phyloP scores from a whole-genome alignment of 2,888 invertebrate genomes.

The Antitype chi region DNA sequence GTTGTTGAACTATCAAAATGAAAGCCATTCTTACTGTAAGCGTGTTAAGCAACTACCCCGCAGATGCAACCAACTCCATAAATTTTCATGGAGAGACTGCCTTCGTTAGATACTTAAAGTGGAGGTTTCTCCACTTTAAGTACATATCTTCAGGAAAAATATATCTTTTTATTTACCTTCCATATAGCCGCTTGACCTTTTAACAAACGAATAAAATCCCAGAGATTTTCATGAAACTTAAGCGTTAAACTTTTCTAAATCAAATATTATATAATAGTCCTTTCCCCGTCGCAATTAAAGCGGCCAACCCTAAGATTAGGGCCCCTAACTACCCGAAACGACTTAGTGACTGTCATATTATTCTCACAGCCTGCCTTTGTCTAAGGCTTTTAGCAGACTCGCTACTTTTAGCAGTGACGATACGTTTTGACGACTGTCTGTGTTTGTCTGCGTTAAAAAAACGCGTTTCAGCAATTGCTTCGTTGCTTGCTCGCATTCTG shows the following conservation, averaged over 20 bases:
- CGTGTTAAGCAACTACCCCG: too few relatives aligned
- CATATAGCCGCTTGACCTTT: not conserved
- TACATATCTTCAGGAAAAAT: not conserved
- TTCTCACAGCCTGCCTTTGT: slow-evolving; percentile 22
- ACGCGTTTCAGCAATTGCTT: not conserved
- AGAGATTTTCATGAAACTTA: not conserved
- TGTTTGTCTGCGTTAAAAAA: not conserved
- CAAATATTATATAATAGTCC: slow-evolving; percentile 9
- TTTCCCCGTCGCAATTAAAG: slow-evolving; percentile 10
- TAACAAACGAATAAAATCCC: not conserved
- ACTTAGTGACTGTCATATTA: slow-evolving; percentile 19
- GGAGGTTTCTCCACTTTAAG: not conserved
- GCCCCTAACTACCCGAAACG: slow-evolving; percentile 6
- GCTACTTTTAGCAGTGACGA: not conserved
- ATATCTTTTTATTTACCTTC: not conserved
- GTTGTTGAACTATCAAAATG: too few relatives aligned
- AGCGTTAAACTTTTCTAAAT: not conserved
- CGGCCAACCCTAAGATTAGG: not conserved
- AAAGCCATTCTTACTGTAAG: too few relatives aligned
- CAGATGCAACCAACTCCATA: not conserved
- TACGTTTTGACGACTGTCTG: not conserved
- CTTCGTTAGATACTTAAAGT: too few relatives aligned
- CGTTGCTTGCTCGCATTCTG: not conserved
- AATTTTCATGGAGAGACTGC: not conserved
- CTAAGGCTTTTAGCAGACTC: not conserved